A percentile compares a stretch with the other conserved stretches of the same genome.
phyloP scores from a whole-genome alignment of 1,140 invertebrate genomes.

The Panagrolaimus sp. region DNA sequence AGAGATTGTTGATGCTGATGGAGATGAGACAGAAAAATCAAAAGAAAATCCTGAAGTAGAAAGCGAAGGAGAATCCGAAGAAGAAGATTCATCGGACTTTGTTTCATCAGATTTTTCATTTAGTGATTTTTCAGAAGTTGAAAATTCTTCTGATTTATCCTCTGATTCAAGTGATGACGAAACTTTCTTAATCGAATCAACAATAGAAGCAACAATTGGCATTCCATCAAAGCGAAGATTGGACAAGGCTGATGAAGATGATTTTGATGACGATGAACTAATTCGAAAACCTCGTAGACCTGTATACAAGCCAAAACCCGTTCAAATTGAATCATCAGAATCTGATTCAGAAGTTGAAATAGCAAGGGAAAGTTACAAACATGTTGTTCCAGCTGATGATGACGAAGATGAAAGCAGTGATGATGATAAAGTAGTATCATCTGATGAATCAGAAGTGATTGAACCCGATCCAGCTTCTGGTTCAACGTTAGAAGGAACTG shows the following conservation, averaged over 20 bases:
- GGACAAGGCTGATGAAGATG: neutral
- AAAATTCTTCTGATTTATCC: neutral
- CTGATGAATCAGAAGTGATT: slow-evolving; percentile 1
- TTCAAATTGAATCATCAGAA: neutral
- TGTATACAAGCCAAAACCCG: neutral
- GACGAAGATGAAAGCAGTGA: neutral
- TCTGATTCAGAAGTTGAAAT: neutral
- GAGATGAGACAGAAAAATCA: neutral
- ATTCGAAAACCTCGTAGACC: neutral
- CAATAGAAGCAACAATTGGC: no score
- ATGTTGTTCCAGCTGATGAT: neutral
- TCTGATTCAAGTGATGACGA: neutral
- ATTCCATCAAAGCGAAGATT: neutral
- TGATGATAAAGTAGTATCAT: neutral
- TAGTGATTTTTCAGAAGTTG: neutral
- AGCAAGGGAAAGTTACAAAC: no score
- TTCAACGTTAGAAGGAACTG: neutral
- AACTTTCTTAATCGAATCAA: neutral
- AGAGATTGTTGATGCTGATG: neutral
- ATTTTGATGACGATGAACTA: neutral
- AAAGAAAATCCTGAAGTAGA: neutral
- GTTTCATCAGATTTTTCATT: neutral
- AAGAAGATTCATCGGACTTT: neutral
- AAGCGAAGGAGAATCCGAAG: neutral
- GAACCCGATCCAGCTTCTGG: neutral